Evolutionary conservation across 2,797 vertebrate genomes (phyloP).

Genomic region (Merluccius polli): DNA sequence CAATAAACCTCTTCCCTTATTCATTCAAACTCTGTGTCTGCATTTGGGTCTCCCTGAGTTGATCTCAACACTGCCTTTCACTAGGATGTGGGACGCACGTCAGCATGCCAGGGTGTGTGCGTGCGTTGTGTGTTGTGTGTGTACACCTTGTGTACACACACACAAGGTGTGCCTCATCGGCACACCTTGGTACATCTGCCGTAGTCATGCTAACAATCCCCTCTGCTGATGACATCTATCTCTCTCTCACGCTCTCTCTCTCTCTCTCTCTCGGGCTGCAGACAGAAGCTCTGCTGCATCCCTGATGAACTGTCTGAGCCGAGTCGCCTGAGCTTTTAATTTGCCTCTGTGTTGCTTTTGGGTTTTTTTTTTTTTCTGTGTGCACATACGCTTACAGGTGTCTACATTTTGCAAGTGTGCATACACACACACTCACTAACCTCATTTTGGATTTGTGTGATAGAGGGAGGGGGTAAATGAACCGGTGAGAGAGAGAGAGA

Average conservation of each 20-base stretch:
- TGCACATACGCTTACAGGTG: slow-evolving; percentile 21
- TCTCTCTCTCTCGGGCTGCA: slow-evolving; percentile 41
- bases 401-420: slow-evolving; percentile 34
- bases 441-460: slow-evolving; percentile 47
- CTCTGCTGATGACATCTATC: background rate
- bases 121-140: slow-evolving; percentile 1
- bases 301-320: slow-evolving; percentile 73
- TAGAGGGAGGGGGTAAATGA: slow-evolving; percentile 46
- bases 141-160: background rate
- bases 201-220: background rate
- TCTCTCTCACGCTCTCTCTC: slow-evolving; percentile 32
- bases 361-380: slow-evolving; percentile 3
- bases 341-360: slow-evolving; percentile 19
- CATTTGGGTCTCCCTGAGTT: too few species aligned
- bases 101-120: background rate
- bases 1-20: too few species aligned
- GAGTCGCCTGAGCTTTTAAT: slow-evolving; percentile 45
- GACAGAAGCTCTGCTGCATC: slow-evolving; percentile 72
- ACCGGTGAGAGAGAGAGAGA: slow-evolving; percentile 35
- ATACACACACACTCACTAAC: slow-evolving; percentile 27
- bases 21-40: too few species aligned
- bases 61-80: too few species aligned
- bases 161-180: slow-evolving; percentile 4
- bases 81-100: too few species aligned
- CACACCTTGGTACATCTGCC: slow-evolving; percentile 11